phyloP scores from a whole-genome alignment of 2,888 invertebrate genomes.

The Eutolmus rufibarbis region DNA sequence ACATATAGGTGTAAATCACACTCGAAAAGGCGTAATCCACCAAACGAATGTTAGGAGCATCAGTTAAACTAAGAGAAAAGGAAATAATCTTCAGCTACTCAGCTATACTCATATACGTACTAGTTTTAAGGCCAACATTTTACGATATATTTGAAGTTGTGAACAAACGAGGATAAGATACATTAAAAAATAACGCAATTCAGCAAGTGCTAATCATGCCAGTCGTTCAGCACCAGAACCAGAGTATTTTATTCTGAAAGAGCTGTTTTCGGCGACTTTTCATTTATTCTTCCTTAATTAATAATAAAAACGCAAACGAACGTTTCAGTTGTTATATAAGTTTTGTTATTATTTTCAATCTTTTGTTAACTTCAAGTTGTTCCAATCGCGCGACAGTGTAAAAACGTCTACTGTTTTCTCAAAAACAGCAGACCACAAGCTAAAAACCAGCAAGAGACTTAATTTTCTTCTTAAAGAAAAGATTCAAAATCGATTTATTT shows the following conservation, averaged over 20 bases:
- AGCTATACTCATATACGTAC: constrained; percentile 61
- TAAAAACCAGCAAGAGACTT: constrained; percentile 27
- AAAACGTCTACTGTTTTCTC: background rate
- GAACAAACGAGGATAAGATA: constrained; percentile 3
- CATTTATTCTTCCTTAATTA: background rate
- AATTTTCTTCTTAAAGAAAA: constrained; percentile 24
- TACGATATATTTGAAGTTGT: constrained; percentile 39
- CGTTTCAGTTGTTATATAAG: background rate
- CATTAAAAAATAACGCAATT: background rate
- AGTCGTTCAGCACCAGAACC: background rate
- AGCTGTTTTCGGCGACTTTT: background rate
- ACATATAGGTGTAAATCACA: constrained; percentile 41
- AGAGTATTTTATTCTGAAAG: background rate
- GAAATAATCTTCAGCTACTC: constrained; percentile 39
- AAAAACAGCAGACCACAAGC: background rate
- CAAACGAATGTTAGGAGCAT: constrained; percentile 7
- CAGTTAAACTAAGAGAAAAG: constrained; percentile 29
- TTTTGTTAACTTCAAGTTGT: background rate
- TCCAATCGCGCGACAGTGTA: background rate
- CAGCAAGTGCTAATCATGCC: background rate
- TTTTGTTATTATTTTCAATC: background rate
- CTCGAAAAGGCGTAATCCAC: constrained; percentile 38
- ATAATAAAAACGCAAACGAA: background rate
- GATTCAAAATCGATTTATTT: constrained; percentile 33
- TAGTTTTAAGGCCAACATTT: constrained; percentile 58